Percentiles rank a stretch among this genome's conserved stretches.
These are phyloP conservation scores for Caenorhabditis sulstoni DNA, from an alignment of 2,888 invertebrate species.

Conservation along the genomic window DNA sequence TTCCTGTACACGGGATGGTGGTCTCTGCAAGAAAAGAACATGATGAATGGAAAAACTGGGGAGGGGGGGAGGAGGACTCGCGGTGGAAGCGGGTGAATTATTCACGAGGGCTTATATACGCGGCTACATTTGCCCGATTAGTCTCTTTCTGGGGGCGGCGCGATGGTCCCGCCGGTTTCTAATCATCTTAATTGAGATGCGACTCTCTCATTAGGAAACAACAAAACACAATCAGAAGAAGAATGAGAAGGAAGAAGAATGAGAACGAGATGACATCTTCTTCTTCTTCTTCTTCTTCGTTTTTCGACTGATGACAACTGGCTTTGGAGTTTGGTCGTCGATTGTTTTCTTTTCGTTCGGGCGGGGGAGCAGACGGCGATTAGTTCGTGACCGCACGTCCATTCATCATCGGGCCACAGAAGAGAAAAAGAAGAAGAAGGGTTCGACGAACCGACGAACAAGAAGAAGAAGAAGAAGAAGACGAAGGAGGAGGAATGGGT, in stretches of 20 bases:
- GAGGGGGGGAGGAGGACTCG: no score
- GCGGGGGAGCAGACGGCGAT: conserved; percentile 26
- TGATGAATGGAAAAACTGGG: neutral
- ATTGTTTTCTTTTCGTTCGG: neutral
- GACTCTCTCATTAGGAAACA: conserved; percentile 19
- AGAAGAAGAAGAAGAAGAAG: neutral
- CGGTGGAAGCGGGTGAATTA: conserved; percentile 18
- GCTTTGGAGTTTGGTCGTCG: neutral
- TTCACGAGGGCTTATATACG: conserved; percentile 11
- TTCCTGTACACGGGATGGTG: conserved; percentile 49
- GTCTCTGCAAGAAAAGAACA: conserved; percentile 38
- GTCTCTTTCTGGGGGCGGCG: conserved; percentile 11
- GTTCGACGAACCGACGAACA: no score
- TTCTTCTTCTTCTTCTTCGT: no score
- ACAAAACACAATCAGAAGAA: conserved; percentile 17
- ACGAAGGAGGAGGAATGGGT: neutral
- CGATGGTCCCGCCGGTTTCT: neutral
- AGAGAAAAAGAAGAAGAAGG: neutral
- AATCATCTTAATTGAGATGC: conserved; percentile 49
- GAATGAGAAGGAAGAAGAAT: no score
- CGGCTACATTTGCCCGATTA: conserved; percentile 26
- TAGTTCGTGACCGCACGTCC: conserved; percentile 8
- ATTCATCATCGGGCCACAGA: conserved; percentile 20
- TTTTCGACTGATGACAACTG: conserved; percentile 9
- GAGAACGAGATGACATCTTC: conserved; percentile 4